Conservation (phyloP, 2,113 vertebrate genomes). For the Neomonachus schauinslandi region DNA sequence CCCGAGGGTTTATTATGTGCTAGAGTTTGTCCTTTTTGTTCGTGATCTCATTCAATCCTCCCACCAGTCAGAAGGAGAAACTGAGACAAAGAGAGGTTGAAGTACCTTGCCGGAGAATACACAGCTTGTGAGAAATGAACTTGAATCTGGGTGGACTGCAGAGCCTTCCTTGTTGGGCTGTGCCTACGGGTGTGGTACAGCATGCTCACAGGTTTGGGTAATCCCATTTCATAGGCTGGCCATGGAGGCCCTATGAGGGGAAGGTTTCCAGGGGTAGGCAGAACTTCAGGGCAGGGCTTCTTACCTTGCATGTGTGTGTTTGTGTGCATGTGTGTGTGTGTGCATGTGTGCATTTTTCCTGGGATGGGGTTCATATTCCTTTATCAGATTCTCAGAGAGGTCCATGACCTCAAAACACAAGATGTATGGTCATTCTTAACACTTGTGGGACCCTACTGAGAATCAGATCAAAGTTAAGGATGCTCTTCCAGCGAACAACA, state of each 20-base stretch:
- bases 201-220: not conserved
- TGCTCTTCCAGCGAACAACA: not conserved
- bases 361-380: not conserved
- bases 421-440: not conserved
- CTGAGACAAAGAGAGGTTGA: not conserved
- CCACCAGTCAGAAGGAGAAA: not conserved
- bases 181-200: no score
- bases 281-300: not conserved
- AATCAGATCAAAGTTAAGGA: not conserved
- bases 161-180: not conserved
- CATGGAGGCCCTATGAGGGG: not conserved
- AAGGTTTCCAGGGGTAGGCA: not conserved
- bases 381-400: not conserved
- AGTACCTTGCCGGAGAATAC: no score
- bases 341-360: not conserved
- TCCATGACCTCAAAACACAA: not conserved
- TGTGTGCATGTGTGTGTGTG: no score
- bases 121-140: not conserved
- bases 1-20: not conserved
- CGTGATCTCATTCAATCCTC: not conserved
- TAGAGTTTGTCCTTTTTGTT: not conserved
- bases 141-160: not conserved
- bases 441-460: not conserved
- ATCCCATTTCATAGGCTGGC: not conserved
- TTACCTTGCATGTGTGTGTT: not conserved